phyloP scores from a whole-genome alignment of 2,888 invertebrate genomes.

The Cantharis nigra region DNA sequence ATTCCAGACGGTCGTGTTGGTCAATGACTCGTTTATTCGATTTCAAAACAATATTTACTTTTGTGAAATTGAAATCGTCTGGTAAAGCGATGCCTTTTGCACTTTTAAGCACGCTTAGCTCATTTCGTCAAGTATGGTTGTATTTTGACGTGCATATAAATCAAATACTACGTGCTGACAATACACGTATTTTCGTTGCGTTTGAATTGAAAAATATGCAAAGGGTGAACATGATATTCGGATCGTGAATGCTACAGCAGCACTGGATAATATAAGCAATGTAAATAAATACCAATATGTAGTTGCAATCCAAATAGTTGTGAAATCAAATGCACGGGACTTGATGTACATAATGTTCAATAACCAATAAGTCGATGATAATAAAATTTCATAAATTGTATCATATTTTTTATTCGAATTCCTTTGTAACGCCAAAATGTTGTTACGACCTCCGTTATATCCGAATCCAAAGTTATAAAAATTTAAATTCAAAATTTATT shows the following conservation, averaged over 20 bases:
- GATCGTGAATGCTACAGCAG: neutral
- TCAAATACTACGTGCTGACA: neutral
- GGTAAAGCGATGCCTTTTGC: neutral
- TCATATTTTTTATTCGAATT: neutral
- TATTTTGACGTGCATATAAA: neutral
- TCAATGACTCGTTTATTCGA: conserved; percentile 6
- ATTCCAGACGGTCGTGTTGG: conserved; percentile 3
- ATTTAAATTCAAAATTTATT: neutral
- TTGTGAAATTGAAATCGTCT: neutral
- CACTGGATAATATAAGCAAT: neutral
- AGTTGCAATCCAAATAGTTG: neutral
- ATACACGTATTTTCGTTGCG: neutral
- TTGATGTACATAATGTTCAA: neutral
- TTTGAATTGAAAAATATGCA: neutral
- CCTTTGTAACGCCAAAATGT: neutral
- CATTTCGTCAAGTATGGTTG: neutral
- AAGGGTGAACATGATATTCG: neutral
- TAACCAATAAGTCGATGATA: neutral
- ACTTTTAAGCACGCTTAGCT: conserved; percentile 5
- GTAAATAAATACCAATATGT: neutral
- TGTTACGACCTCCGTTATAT: neutral
- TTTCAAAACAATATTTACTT: neutral
- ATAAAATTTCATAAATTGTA: neutral
- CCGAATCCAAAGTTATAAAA: neutral
- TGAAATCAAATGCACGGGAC: no score